phyloP scores from a whole-genome alignment of 2,113 vertebrate species.

The Varanus salvator region DNA sequence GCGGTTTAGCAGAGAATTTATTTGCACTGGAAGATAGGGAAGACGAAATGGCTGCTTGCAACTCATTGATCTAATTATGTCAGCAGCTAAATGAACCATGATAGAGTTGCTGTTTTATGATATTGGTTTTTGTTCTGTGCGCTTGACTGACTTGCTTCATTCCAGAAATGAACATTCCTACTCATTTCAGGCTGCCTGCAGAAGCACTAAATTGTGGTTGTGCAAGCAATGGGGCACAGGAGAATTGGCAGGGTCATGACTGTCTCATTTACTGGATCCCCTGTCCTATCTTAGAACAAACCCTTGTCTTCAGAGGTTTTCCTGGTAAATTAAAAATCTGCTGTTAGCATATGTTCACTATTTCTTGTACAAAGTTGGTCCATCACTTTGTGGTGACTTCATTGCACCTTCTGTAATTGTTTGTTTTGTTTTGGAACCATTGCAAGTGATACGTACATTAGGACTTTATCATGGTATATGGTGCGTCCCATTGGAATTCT shows the following conservation, averaged over 20 bases:
- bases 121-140: no score
- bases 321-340: background rate
- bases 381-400: background rate
- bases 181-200: no score
- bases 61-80: background rate
- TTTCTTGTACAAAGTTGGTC: background rate
- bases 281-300: background rate
- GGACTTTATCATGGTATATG: constrained; percentile 11
- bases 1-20: background rate
- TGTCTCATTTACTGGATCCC: no score
- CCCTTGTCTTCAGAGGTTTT: background rate
- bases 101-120: no score
- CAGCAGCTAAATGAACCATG: no score
- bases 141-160: no score
- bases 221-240: no score
- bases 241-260: no score
- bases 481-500: constrained; percentile 35
- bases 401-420: background rate
- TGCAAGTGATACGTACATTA: background rate
- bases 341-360: background rate
- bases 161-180: no score
- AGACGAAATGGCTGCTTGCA: background rate
- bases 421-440: background rate
- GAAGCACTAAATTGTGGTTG: no score
- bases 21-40: background rate